Evolutionary conservation across 2,113 vertebrate species (phyloP).

Genomic region (Furnarius figulus): DNA sequence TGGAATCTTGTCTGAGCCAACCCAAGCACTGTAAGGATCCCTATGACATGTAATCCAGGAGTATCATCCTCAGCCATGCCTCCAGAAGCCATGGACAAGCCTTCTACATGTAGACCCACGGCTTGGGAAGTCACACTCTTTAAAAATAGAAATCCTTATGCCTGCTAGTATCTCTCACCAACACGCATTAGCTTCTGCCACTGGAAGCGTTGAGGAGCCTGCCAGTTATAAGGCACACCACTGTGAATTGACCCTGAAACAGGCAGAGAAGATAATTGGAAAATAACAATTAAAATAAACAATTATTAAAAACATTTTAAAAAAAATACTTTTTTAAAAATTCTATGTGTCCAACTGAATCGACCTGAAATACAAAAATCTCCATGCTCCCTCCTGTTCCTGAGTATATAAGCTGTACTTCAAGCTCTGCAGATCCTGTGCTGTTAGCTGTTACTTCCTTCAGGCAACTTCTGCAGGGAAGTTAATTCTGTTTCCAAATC

Average conservation of each 20-base stretch:
- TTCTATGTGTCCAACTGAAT: background rate
- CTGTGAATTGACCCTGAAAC: background rate
- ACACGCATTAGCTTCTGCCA: background rate
- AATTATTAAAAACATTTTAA: too few relatives aligned
- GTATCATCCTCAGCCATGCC: background rate
- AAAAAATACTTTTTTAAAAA: too few relatives aligned
- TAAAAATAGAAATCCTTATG: background rate
- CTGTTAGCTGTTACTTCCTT: background rate
- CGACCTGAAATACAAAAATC: background rate
- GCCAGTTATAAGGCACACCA: background rate
- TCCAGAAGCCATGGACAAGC: background rate
- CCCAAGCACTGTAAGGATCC: background rate
- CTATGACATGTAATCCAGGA: background rate
- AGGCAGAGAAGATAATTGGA: background rate
- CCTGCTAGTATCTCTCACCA: background rate
- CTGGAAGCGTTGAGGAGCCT: background rate
- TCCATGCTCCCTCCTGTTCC: background rate
- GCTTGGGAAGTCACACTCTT: background rate
- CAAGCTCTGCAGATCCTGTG: background rate
- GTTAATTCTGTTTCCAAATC: background rate
- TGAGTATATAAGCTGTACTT: background rate
- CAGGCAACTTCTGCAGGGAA: background rate
- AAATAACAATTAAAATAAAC: background rate
- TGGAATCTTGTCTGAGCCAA: background rate
- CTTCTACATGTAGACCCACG: background rate